A percentile compares a stretch with the other conserved stretches of the same genome.
Evolutionary conservation across 2,113 vertebrate species (phyloP).

Genomic region (Picathartes gymnocephalus): DNA sequence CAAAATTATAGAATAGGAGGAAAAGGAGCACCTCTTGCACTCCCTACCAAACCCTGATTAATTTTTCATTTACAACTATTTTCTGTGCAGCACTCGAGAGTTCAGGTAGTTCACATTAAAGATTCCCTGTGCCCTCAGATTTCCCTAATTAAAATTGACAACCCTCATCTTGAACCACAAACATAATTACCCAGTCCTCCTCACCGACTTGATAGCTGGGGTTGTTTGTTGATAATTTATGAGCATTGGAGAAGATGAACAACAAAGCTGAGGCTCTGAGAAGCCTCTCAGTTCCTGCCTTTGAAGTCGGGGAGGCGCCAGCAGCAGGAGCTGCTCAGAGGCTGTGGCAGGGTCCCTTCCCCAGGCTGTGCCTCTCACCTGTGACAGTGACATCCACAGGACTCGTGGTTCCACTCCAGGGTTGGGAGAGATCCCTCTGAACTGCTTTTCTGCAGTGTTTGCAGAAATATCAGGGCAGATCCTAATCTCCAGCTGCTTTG

Average conservation of each 20-base stretch:
- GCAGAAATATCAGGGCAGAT: neutral
- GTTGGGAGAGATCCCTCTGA: neutral
- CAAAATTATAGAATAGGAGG: neutral
- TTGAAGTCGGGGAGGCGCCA: conserved; percentile 20
- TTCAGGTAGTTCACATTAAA: conserved; percentile 51
- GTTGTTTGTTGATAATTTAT: conserved; percentile 70
- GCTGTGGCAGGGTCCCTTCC: neutral
- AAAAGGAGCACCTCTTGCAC: neutral
- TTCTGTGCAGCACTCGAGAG: neutral
- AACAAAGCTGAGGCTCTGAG: conserved; percentile 29
- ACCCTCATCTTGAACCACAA: conserved; percentile 63
- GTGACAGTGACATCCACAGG: neutral
- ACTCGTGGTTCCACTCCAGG: neutral
- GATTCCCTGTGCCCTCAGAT: conserved; percentile 54
- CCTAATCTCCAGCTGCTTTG: neutral
- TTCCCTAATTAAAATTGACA: conserved; percentile 70
- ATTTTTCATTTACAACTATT: conserved; percentile 34
- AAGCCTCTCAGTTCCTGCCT: conserved; percentile 48
- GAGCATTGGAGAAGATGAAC: conserved; percentile 40
- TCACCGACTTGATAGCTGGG: conserved; percentile 24
- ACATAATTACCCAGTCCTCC: conserved; percentile 58
- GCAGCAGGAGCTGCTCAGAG: neutral
- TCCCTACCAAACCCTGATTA: neutral
- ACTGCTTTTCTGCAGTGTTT: neutral
- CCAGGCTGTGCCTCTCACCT: neutral